Evolutionary conservation across 92 coral and sea anemone genomes (phyloP).

Genomic region (Hydrozoanthus gracilis): DNA sequence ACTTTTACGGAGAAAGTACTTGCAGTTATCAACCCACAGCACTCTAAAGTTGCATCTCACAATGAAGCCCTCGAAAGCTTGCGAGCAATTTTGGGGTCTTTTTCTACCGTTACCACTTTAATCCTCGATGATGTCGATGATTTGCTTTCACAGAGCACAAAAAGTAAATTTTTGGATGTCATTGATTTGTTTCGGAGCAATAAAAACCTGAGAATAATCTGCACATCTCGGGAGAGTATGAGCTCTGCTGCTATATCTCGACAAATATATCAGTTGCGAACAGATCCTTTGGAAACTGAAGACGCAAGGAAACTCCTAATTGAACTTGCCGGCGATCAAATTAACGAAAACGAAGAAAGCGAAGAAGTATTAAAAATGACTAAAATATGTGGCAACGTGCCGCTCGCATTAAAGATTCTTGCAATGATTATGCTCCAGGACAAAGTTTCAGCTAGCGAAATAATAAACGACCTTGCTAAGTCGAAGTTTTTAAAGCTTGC

Average conservation of each 20-base stretch:
- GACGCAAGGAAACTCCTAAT: neutral
- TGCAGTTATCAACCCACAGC: neutral
- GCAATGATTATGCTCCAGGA: neutral
- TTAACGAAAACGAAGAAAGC: neutral
- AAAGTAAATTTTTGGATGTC: neutral
- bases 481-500: neutral
- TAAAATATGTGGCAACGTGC: neutral
- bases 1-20: neutral
- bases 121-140: conserved; percentile 14
- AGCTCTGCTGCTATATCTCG: neutral
- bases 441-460: conserved; percentile 11
- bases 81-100: neutral
- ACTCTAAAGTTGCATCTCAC: neutral
- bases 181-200: neutral
- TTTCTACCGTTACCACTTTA: neutral
- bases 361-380: neutral
- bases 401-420: conserved; percentile 7
- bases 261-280: neutral
- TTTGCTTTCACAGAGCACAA: neutral
- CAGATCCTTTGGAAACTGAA: neutral
- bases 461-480: conserved; percentile 13
- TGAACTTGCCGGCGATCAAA: neutral
- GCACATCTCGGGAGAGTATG: conserved; percentile 24
- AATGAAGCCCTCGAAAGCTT: neutral
- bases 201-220: neutral